Percentiles rank a stretch among this genome's conserved stretches.
Evolutionary conservation across 2,888 invertebrate species (phyloP).

Genomic region (Caenorhabditis sp.): DNA sequence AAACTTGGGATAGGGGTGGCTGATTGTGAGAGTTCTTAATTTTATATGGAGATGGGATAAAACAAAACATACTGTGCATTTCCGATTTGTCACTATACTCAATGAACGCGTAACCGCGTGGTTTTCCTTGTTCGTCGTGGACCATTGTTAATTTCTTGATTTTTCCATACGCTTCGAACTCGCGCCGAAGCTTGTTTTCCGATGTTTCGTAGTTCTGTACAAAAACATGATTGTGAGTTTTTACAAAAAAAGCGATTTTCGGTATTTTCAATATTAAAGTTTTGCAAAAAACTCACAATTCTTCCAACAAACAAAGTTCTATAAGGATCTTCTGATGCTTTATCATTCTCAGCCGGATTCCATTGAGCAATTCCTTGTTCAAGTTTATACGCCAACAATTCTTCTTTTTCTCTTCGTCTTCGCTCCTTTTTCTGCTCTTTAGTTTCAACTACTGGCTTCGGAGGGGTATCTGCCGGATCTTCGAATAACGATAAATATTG

Average conservation of each 20-base stretch:
- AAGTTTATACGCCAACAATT: constrained; percentile 86
- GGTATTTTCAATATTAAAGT: too few species aligned
- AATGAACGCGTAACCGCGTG: constrained; percentile 97
- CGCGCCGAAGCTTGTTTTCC: constrained; percentile 92
- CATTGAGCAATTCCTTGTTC: constrained; percentile 95
- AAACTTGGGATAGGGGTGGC: not conserved
- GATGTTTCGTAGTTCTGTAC: constrained; percentile 97
- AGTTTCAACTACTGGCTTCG: constrained; percentile 92
- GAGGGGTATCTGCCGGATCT: constrained; percentile 96
- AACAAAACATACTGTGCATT: constrained; percentile 92
- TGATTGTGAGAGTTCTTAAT: constrained; percentile 22
- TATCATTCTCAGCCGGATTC: constrained; percentile 79
- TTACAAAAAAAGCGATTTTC: too few species aligned
- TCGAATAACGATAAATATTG: constrained; percentile 86
- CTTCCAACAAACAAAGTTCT: constrained; percentile 95
- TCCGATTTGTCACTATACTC: constrained; percentile 99
- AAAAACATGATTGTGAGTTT: too few species aligned
- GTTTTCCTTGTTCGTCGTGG: constrained; percentile 81
- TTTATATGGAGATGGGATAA: too few species aligned
- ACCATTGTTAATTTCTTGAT: constrained; percentile 88
- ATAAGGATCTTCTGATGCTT: constrained; percentile 89
- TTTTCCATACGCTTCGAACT: constrained; percentile 96
- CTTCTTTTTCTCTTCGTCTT: constrained; percentile 85
- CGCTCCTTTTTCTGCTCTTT: constrained; percentile 79
- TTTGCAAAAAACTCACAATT: constrained; percentile 79